Conservation (phyloP, 2,113 vertebrate genomes). For the Axis porcinus region DNA sequence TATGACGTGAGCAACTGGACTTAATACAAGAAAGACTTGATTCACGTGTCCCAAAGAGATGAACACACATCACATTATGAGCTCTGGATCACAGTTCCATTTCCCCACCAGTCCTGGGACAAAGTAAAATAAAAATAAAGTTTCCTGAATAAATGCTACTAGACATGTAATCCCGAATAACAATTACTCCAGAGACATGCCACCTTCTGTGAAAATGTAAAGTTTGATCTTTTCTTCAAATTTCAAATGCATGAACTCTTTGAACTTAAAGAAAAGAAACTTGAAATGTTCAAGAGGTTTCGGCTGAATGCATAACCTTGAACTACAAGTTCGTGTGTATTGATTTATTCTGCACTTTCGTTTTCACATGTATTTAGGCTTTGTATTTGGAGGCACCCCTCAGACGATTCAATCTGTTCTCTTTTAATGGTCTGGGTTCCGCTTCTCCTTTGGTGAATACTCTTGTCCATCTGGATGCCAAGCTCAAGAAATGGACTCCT, state of each 20-base stretch:
- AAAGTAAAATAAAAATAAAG: background rate
- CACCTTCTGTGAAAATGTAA: constrained; percentile 33
- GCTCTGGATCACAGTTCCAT: background rate
- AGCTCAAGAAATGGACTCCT: background rate
- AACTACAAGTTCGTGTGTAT: background rate
- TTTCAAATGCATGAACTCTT: constrained; percentile 48
- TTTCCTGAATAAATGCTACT: background rate
- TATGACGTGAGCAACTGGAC: background rate
- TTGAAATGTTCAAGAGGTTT: constrained; percentile 6
- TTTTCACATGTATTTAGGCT: constrained; percentile 30
- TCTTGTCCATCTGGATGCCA: background rate
- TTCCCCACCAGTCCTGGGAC: background rate
- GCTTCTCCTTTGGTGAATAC: background rate
- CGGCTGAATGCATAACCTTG: constrained; percentile 1
- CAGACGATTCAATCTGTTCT: background rate
- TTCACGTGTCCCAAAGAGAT: background rate
- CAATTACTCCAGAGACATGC: background rate
- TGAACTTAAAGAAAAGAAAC: constrained; percentile 38
- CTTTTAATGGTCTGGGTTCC: background rate
- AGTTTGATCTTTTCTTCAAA: constrained; percentile 38
- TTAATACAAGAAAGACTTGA: background rate
- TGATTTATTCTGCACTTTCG: constrained; percentile 44
- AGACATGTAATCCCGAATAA: background rate
- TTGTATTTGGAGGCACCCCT: background rate
- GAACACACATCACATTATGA: background rate